Base-by-base conservation (phyloP, 2,888 invertebrate species). In the Catocala fraxini region DNA sequence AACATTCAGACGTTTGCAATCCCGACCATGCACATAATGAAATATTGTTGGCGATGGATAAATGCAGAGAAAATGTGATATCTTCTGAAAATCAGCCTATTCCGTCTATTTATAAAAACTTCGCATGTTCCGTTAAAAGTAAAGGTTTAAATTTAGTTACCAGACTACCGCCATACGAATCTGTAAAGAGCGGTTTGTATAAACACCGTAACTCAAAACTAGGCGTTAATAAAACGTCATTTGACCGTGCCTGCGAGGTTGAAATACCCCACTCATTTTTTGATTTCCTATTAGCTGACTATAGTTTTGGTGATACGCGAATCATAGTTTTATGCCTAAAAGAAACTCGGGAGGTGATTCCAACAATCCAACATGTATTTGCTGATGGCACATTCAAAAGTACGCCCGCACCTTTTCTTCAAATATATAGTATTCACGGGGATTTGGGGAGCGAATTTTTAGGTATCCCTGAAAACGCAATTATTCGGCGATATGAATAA, bases 361-460 rank as follows among this genome's bases (percentile, higher is more conserved):
- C 6, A n/a, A n/a, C 11, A 12, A 6, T 45, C n/a, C 12, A 45
- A 45, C 12, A 45, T 12, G 11, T 45, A n/a, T 45, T 12, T 13
- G 12, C 12, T 6, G 45, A 45, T 45, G 45, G 45, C n/a, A 45
- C 45, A 6, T 45, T 45, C 12, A 45, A 15, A 15, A 15, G 15
- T 35, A 35, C 35, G 35, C 49, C 63, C 35, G 12, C 11, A 42
- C 64, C 59, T 12, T 61, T 59, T 48, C 25, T 51, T 25, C 61
- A 68, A 55, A 52, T 68, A 12, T 64, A 58, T 49, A 51, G 55
- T 15, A 63, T 65, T 13, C 65, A 65, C 25, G 68, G 63, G 42
- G 65, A 68, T 46, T 42, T 68, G 13, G 63, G 68, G 12, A 68
- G 65, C n/a, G n/a, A n/a, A n/a, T n/a, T n/a, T n/a, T n/a, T n/a